Base-by-base conservation (phyloP, 2,113 vertebrate genomes). In the Uria lomvia region DNA sequence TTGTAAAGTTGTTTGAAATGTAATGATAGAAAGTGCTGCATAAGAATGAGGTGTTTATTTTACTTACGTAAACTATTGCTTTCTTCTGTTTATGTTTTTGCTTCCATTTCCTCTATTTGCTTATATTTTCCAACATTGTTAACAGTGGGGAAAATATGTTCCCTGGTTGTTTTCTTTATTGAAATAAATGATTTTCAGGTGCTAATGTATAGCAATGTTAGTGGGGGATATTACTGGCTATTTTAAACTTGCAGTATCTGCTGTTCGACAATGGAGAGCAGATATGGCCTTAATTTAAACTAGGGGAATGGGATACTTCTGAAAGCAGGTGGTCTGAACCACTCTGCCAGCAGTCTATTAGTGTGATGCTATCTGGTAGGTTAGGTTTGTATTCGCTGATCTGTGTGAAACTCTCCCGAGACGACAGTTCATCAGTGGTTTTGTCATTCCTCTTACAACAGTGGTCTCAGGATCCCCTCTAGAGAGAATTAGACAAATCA, bases 321-420 rank as follows among this genome's bases (percentile, higher is more conserved):
- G 52, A 23, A 40, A 71, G 56, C 81, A 38, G 71, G 52, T 23
- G 52, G 40, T 53, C 40, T 49, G 4, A 49, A 5, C 9, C 52
- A 8, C 30, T 42, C 38, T 71, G 81, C 68, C 55, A 23, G 42
- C 53, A 52, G 34, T 38, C 66, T 50, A 5, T 65, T 40, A 32
- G 53, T 1, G 32, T 2, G 3, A 2, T 59, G 74, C 22, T 17
- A 0, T 8, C n/a, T 49, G n/a, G 18, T 38, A 15, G 38, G 49
- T 38, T 9, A 15, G 58, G 45, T 66, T 21, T 45, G 42, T 45
- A 6, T 56, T 58, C 40, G 60, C 76, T 88, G 72, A 42, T 47
- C 55, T 29, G 40, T 30, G 43, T 18, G 62, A 49, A 60, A 24
- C 50, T 66, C 82, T 59, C 71, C 67, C 1, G 3, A 10, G 71